Conservation (phyloP, 2,797 vertebrate genomes). For the Catostomus latipinnis region DNA sequence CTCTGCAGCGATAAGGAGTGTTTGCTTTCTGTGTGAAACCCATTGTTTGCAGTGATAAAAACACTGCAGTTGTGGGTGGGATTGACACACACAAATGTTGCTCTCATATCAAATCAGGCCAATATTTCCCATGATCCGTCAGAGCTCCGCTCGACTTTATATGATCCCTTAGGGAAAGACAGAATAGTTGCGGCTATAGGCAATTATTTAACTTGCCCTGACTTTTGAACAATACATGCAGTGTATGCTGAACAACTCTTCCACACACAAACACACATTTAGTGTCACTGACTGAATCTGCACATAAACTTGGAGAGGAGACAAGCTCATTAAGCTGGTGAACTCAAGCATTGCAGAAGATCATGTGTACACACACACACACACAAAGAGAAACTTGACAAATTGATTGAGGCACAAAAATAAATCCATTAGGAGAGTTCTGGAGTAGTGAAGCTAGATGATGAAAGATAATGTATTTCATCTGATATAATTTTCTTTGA, state of each 20-base stretch:
- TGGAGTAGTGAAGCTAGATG: not conserved
- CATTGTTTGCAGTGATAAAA: constrained; percentile 12
- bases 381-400: not conserved
- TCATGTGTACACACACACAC: constrained; percentile 23
- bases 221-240: constrained; percentile 8
- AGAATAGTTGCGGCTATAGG: constrained; percentile 14
- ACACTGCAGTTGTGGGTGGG: not conserved
- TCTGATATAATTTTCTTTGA: too few species aligned
- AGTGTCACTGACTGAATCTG: constrained; percentile 11
- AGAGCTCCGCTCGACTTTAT: not conserved
- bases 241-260: constrained; percentile 25
- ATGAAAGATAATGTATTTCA: not conserved
- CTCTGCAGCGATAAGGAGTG: not conserved
- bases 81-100: not conserved
- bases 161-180: not conserved
- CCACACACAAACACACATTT: constrained; percentile 7
- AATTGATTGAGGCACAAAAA: not conserved
- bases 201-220: constrained; percentile 29
- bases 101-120: constrained; percentile 26
- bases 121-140: constrained; percentile 10
- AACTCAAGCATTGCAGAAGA: constrained; percentile 2
- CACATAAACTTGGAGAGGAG: constrained; percentile 34
- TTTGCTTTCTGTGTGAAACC: not conserved
- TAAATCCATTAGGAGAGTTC: not conserved
- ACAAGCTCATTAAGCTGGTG: constrained; percentile 18